Conservation (phyloP, 2,888 invertebrate species). For the Sphecodes monilicornis region DNA sequence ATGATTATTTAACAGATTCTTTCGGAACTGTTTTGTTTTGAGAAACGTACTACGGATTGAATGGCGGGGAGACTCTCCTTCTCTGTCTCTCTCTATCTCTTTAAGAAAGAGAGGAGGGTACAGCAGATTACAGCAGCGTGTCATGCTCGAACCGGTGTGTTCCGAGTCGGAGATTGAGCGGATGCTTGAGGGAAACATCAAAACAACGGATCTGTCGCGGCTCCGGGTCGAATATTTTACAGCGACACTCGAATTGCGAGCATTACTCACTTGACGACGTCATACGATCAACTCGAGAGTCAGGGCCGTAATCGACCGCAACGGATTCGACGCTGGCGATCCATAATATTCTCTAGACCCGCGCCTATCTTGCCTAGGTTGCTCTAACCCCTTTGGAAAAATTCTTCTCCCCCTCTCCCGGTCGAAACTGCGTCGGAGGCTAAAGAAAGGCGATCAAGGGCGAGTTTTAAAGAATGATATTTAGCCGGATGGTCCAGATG, state of each 20-base stretch:
- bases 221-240: slow-evolving; percentile 76
- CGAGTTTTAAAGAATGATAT: neutral
- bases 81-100: neutral
- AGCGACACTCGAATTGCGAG: slow-evolving; percentile 76
- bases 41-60: too few relatives aligned
- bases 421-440: neutral
- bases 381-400: neutral
- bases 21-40: neutral
- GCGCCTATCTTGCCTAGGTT: neutral
- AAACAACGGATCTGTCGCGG: slow-evolving; percentile 69
- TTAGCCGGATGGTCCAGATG: neutral
- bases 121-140: neutral
- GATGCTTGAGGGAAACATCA: slow-evolving; percentile 63
- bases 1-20: neutral
- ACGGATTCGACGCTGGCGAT: slow-evolving; percentile 1
- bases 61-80: neutral
- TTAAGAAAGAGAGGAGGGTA: neutral
- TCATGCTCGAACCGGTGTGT: neutral
- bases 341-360: neutral
- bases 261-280: slow-evolving; percentile 78
- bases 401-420: neutral
- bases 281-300: slow-evolving; percentile 69
- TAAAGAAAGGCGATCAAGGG: neutral
- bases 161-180: slow-evolving; percentile 57
- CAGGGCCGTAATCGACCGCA: slow-evolving; percentile 65